Percentiles rank a stretch among this genome's conserved stretches.
phyloP scores from a whole-genome alignment of 2,888 invertebrate genomes.

The Caenorhabditis drosophilae region DNA sequence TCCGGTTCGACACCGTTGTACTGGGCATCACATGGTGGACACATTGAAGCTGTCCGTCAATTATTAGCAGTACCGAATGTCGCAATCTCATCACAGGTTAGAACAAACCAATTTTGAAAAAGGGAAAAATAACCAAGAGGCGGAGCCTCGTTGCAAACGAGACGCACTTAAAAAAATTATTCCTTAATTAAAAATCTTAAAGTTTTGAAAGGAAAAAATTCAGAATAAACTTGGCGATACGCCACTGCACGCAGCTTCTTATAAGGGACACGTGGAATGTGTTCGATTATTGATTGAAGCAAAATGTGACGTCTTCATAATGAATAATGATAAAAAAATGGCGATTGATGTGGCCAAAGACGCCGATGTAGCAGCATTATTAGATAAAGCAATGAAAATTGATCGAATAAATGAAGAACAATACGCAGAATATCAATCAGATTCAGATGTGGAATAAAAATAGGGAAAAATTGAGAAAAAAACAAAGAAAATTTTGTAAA shows the following conservation, averaged over 20 bases:
- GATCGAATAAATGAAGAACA: slow-evolving; percentile 44
- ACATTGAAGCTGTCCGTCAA: slow-evolving; percentile 73
- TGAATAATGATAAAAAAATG: slow-evolving; percentile 73
- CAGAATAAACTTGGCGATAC: slow-evolving; percentile 78
- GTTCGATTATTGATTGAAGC: slow-evolving; percentile 74
- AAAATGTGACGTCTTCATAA: slow-evolving; percentile 72
- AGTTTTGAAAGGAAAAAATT: too few species aligned
- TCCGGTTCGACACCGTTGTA: slow-evolving; percentile 77
- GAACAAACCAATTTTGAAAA: neutral
- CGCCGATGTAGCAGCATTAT: slow-evolving; percentile 46
- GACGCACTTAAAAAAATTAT: neutral
- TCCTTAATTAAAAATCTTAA: slow-evolving; percentile 1
- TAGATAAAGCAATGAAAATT: slow-evolving; percentile 42
- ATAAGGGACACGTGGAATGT: slow-evolving; percentile 75
- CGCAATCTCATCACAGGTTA: slow-evolving; percentile 72
- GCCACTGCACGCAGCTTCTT: slow-evolving; percentile 76
- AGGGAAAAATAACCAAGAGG: slow-evolving; percentile 69
- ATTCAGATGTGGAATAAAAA: slow-evolving; percentile 49
- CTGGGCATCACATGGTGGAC: slow-evolving; percentile 77
- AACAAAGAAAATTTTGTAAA: too few species aligned
- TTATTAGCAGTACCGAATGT: slow-evolving; percentile 73
- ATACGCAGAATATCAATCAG: slow-evolving; percentile 49
- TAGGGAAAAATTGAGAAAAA: neutral
- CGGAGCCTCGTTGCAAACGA: slow-evolving; percentile 72
- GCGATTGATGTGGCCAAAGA: slow-evolving; percentile 74